phyloP scores from a whole-genome alignment of 2,113 vertebrate species.

The Proterorhinus semilunaris region DNA sequence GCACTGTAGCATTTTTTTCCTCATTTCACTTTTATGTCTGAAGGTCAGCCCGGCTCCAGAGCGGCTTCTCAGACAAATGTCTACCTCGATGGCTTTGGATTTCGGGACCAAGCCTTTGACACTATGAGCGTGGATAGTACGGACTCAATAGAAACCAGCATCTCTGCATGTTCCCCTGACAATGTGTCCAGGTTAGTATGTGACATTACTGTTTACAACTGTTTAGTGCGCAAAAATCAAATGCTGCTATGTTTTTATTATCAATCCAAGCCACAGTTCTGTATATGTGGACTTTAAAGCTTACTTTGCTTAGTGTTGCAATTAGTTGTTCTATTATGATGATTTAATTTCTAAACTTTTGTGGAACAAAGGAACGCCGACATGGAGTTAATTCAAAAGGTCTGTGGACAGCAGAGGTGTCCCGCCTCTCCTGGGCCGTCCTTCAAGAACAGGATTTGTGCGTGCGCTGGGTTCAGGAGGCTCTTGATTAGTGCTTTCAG shows the following conservation, averaged over 20 bases:
- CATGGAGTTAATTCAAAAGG: slow-evolving; percentile 47
- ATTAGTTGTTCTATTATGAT: background rate
- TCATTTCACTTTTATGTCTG: slow-evolving; percentile 46
- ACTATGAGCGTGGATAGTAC: slow-evolving; percentile 91
- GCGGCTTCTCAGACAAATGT: slow-evolving; percentile 88
- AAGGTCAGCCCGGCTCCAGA: slow-evolving; percentile 80
- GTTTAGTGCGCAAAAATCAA: too few relatives aligned
- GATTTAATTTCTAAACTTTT: background rate
- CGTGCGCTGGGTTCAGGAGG: slow-evolving; percentile 20
- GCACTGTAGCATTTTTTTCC: background rate
- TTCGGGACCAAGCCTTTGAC: slow-evolving; percentile 87
- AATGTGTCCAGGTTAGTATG: slow-evolving; percentile 88
- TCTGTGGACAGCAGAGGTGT: slow-evolving; percentile 44
- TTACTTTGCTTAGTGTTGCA: background rate
- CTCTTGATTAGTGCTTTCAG: slow-evolving; percentile 56
- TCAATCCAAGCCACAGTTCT: too few relatives aligned
- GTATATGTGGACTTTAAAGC: background rate
- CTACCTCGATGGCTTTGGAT: slow-evolving; percentile 88
- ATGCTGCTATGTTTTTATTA: too few relatives aligned
- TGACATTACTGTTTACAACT: background rate
- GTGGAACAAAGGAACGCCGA: slow-evolving; percentile 1
- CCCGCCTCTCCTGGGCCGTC: slow-evolving; percentile 41
- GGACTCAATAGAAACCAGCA: slow-evolving; percentile 95
- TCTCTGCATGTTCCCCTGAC: slow-evolving; percentile 95
- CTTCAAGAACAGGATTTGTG: slow-evolving; percentile 32